These are phyloP conservation scores for Stenopsyche tienmushanensis DNA, from an alignment of 1,140 invertebrate species.

Conservation along the genomic window DNA sequence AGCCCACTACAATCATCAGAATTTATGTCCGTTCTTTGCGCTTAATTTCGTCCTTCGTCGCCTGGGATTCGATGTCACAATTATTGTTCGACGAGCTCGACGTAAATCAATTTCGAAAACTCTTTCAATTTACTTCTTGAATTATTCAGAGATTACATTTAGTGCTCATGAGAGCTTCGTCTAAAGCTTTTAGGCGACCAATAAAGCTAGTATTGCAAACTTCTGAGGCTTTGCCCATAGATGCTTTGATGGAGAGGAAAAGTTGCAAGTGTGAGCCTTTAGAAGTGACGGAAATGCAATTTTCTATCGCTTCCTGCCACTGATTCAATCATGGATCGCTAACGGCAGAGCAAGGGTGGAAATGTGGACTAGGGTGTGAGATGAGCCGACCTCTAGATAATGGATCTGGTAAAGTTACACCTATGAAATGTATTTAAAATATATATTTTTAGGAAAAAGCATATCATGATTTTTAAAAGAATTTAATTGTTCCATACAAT, in stretches of 20 bases:
- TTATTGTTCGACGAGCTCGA: too few species aligned
- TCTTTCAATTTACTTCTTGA: background rate
- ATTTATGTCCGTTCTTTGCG: too few species aligned
- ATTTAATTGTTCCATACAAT: too few species aligned
- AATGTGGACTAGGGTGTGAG: background rate
- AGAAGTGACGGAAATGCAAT: constrained; percentile 34
- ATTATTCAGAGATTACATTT: constrained; percentile 15
- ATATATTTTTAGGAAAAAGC: too few species aligned
- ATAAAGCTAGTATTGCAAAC: background rate
- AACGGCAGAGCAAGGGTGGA: background rate
- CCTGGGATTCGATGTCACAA: too few species aligned
- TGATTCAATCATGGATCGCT: constrained; percentile 36
- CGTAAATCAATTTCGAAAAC: background rate
- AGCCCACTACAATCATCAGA: too few species aligned
- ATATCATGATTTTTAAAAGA: too few species aligned
- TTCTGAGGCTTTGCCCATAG: constrained; percentile 4
- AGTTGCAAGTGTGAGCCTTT: constrained; percentile 23
- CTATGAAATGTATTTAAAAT: too few species aligned
- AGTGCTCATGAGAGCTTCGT: background rate
- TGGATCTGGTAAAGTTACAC: too few species aligned
- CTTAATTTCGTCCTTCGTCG: too few species aligned
- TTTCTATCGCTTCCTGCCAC: constrained; percentile 21
- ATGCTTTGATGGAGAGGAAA: constrained; percentile 18
- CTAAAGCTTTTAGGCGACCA: background rate
- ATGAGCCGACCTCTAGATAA: too few species aligned